Evolutionary conservation across 2,888 invertebrate genomes (phyloP), one percentile per base, ranked within the genome.

Genomic region (Ptychoptera contaminata): DNA sequence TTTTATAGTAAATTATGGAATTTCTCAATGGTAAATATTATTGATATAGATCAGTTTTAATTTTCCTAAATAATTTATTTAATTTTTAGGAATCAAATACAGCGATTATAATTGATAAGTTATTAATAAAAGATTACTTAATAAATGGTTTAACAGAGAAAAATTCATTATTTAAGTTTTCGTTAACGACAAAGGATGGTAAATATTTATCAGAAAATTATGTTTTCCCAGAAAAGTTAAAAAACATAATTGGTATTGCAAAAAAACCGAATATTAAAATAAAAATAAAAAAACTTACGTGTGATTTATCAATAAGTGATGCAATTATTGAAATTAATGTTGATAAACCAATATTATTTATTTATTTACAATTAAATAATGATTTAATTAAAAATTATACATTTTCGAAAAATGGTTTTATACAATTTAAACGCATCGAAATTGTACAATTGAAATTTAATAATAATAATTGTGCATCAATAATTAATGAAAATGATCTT

Each of bases 181-280:
- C 71, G 2, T 56, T 83, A n/a, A 63, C 61, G 47, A 65, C 72
- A 45, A 47, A 52, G 5, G 57, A 62, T 1, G 57, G 65, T 1
- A 36, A 47, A 34, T 58, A 70, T 1, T 68, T 77, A 3, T 78
- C 84, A 0, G 66, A 70, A 45, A 85, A 83, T 58, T 81, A 74
- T 53, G 63, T 79, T 4, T 80, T 82, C 53, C 79, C 82, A 0
- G 66, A 59, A 35, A 62, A 70, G 14, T 65, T 81, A 37, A 76
- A 77, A 53, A 55, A 67, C 35, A 65, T 72, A 1, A 61, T 62
- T 47, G 71, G 71, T 1, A 59, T 79, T 37, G 3, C 23, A 23
- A 60, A 56, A 38, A 54, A 63, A 51, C 75, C 81, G 2, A 60
- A 63, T n/a, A 63, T 82, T 37, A 57, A 66, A 59, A 48, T 55